These are phyloP conservation scores for Amniataba percoides DNA, from an alignment of 2,797 vertebrate species.

Conservation along the genomic window DNA sequence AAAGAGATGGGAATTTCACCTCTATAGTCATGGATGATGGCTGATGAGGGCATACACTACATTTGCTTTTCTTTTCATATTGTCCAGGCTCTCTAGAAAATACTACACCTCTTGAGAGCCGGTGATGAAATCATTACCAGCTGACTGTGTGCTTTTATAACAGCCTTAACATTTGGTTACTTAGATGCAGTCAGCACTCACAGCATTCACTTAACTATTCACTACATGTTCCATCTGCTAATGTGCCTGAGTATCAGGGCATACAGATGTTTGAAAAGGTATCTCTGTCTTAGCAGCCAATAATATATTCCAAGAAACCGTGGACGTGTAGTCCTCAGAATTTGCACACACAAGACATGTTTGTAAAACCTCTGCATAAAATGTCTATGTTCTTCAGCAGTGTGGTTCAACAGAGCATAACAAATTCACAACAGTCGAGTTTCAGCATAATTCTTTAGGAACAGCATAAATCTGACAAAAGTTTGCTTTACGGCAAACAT, in stretches of 20 bases:
- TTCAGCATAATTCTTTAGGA: constrained; percentile 18
- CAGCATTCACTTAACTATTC: constrained; percentile 8
- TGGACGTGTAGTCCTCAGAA: not conserved
- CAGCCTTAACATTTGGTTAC: not conserved
- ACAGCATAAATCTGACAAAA: constrained; percentile 29
- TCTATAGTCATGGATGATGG: constrained; percentile 35
- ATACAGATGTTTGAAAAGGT: not conserved
- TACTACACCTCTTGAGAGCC: not conserved
- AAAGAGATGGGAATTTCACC: constrained; percentile 47
- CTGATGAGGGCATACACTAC: constrained; percentile 39
- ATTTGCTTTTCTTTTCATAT: constrained; percentile 56
- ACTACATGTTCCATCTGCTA: not conserved
- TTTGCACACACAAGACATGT: not conserved
- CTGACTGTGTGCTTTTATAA: constrained; percentile 15
- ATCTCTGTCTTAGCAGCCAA: not conserved
- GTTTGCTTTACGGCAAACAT: constrained; percentile 17
- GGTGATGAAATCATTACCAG: constrained; percentile 25
- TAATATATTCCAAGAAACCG: not conserved
- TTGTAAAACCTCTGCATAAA: not conserved
- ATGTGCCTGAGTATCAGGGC: not conserved
- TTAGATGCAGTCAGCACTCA: not conserved
- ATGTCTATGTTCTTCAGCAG: not conserved
- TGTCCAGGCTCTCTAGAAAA: constrained; percentile 12
- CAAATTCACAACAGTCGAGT: not conserved
- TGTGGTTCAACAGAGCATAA: not conserved